Conservation (phyloP, 2,797 vertebrate species). For the Argya squamiceps region DNA sequence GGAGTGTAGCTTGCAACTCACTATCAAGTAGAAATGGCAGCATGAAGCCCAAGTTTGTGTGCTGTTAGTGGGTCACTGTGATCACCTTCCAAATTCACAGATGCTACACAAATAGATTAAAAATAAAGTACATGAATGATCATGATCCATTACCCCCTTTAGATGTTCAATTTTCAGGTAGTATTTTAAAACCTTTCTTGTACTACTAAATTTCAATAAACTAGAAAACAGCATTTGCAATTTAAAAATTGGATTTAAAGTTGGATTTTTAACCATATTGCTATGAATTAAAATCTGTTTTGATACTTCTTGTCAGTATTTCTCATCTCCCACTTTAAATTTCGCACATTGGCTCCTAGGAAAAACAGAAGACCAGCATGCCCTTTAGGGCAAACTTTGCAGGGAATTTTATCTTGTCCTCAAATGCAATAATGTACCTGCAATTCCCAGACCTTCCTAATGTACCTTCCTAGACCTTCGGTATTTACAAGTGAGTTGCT, state of each 20-base stretch:
- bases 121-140: background rate
- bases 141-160: background rate
- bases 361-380: background rate
- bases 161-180: background rate
- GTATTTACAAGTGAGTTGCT: background rate
- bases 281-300: background rate
- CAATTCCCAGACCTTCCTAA: background rate
- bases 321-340: background rate
- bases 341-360: background rate
- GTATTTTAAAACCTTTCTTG: background rate
- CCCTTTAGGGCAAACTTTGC: background rate
- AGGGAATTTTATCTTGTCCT: background rate
- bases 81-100: background rate
- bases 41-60: background rate
- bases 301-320: background rate
- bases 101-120: background rate
- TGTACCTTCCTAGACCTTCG: background rate
- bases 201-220: background rate
- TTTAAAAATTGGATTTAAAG: background rate
- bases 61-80: background rate
- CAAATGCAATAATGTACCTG: background rate
- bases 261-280: background rate
- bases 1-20: background rate
- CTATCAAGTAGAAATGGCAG: background rate
- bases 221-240: background rate